A percentile compares a stretch with the other conserved stretches of the same genome.
Evolutionary conservation across 2,113 vertebrate species (phyloP).

Genomic region (Vimba vimba): DNA sequence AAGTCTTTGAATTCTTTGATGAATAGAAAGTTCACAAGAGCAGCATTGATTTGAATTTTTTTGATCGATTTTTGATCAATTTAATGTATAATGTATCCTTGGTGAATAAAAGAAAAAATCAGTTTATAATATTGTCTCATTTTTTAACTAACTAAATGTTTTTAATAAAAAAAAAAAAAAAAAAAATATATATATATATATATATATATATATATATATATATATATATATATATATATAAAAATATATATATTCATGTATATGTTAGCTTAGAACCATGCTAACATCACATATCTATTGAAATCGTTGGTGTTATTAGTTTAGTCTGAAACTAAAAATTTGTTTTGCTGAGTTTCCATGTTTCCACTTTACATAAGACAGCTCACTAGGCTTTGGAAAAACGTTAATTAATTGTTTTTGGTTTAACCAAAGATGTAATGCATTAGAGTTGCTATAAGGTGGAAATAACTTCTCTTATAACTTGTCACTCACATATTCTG

Average conservation of each 20-base stretch:
- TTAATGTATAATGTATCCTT: neutral
- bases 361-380: neutral
- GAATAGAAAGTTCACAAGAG: neutral
- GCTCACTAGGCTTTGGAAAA: neutral
- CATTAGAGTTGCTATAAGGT: neutral
- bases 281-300: neutral
- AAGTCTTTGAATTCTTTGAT: neutral
- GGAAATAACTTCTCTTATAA: too few species aligned
- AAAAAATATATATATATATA: too few species aligned
- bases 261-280: neutral
- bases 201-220: too few species aligned
- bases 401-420: neutral
- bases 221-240: too few species aligned
- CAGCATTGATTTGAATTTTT: too few species aligned
- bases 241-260: too few species aligned
- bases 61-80: too few species aligned
- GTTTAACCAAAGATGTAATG: neutral
- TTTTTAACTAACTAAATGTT: too few species aligned
- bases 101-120: neutral
- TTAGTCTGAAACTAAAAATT: too few species aligned
- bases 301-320: too few species aligned
- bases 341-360: neutral
- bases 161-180: too few species aligned
- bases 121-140: neutral
- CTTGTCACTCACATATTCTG: neutral